Base-by-base conservation (phyloP, 2,888 invertebrate genomes). In the Actias luna region DNA sequence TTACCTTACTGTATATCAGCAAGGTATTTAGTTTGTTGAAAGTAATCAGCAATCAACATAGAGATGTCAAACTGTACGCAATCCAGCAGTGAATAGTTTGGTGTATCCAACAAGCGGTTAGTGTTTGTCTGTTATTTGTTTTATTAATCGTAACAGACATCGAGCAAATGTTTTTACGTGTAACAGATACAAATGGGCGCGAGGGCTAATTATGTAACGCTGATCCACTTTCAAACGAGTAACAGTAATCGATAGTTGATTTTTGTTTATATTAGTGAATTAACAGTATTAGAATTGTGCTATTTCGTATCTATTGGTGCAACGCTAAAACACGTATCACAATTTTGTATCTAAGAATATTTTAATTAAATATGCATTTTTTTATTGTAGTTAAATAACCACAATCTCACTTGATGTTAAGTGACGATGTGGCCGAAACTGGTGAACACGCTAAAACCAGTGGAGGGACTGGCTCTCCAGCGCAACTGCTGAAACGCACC, bases 71-170 rank as follows among this genome's bases (percentile, higher is more conserved):
- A 63, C 42, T 59, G 29, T 63, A 63, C 63, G 59, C 52, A 63
- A 63, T 59, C 63, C 63, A 63, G 63, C 36, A 59, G 29, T 59
- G 52, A 59, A 60, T 60, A 52, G 66, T 67, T 74, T 72, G 72
- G 72, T 72, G 69, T 65, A 64, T 66, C 61, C 61, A 67, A 67
- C 70, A 69, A 71, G 68, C 72, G 73, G 66, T 71, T 68, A 72
- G 71, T 67, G 69, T 73, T 64, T 59, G 64, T 74, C 79, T 77
- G 75, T 73, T 80, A 75, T 81, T 79, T 76, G 76, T 79, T 79
- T 78, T 77, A 80, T 79, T 81, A 81, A 81, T 81, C 79, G 72
- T 70, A 71, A 74, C 81, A 76, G 79, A 80, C 81, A 79, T 69
- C 72, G 72, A 78, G 77, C 80, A 75, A 81, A 81, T 78, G 80